Conservation (phyloP, 92 coral and sea anemone species). For the Palythoa grandiflora region DNA sequence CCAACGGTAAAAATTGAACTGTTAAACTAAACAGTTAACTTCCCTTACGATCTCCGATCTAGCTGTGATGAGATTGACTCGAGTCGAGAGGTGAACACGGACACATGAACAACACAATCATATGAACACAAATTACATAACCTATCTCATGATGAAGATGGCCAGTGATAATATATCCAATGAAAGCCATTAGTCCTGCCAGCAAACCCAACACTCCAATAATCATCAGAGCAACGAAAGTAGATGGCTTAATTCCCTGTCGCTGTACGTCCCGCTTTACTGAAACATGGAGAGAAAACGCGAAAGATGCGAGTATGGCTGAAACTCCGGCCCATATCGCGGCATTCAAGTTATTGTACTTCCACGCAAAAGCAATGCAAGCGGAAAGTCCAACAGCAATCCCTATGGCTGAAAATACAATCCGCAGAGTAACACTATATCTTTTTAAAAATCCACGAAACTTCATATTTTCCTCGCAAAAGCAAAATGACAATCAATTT, state of each 20-base stretch:
- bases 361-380: slow-evolving; percentile 60
- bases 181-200: slow-evolving; percentile 62
- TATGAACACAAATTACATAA: slow-evolving; percentile 1
- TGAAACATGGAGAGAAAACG: slow-evolving; percentile 64
- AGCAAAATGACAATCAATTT: too few relatives aligned
- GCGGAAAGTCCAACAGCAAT: slow-evolving; percentile 72
- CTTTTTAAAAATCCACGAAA: slow-evolving; percentile 38
- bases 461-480: not conserved
- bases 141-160: slow-evolving; percentile 67
- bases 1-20: too few relatives aligned
- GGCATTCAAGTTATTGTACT: slow-evolving; percentile 75
- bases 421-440: slow-evolving; percentile 52
- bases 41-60: too few relatives aligned
- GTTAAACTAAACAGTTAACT: too few relatives aligned
- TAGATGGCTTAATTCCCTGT: slow-evolving; percentile 40
- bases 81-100: too few relatives aligned
- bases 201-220: slow-evolving; percentile 71
- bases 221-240: slow-evolving; percentile 58
- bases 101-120: not conserved
- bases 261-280: slow-evolving; percentile 74
- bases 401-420: slow-evolving; percentile 74
- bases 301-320: slow-evolving; percentile 73
- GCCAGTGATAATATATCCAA: slow-evolving; percentile 70
- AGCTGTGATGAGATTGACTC: too few relatives aligned
- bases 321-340: slow-evolving; percentile 84